These are phyloP conservation scores for Nylanderia fulva DNA, from an alignment of 1,140 invertebrate species.

Conservation along the genomic window DNA sequence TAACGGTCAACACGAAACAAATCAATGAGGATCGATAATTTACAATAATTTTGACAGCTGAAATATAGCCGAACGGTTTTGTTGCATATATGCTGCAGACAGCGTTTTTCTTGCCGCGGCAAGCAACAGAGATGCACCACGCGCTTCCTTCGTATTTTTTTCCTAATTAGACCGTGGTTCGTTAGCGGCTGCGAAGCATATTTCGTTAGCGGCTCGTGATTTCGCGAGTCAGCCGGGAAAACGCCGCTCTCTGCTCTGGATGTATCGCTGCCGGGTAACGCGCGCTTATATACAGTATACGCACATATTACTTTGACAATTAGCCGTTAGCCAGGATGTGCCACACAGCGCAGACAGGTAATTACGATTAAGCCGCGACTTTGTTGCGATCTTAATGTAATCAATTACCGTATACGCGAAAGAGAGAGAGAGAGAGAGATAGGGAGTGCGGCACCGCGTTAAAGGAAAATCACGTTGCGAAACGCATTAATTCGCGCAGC, in stretches of 20 bases:
- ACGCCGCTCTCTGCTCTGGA: slow-evolving; percentile 48
- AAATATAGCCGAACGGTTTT: slow-evolving; percentile 8
- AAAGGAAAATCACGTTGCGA: slow-evolving; percentile 65
- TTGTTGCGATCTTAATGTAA: slow-evolving; percentile 58
- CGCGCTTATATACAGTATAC: slow-evolving; percentile 1
- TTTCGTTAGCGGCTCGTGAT: slow-evolving; percentile 56
- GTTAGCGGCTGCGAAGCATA: slow-evolving; percentile 60
- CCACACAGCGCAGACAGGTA: slow-evolving; percentile 31
- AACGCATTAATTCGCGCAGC: slow-evolving; percentile 62
- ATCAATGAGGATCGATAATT: background rate
- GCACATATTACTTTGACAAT: slow-evolving; percentile 60
- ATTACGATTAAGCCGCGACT: slow-evolving; percentile 57
- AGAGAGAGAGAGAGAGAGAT: too few species aligned
- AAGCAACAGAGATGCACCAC: slow-evolving; percentile 57
- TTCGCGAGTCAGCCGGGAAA: slow-evolving; percentile 61
- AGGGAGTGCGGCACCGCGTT: slow-evolving; percentile 40
- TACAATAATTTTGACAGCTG: background rate
- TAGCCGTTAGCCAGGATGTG: slow-evolving; percentile 54
- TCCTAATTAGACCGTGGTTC: slow-evolving; percentile 72
- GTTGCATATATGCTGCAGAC: slow-evolving; percentile 36
- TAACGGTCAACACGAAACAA: background rate
- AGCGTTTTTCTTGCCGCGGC: slow-evolving; percentile 45
- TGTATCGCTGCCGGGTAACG: slow-evolving; percentile 54
- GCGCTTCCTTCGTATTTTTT: slow-evolving; percentile 45
- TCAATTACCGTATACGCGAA: slow-evolving; percentile 52